A percentile compares a stretch with the other conserved stretches of the same genome.
Evolutionary conservation across 2,888 invertebrate genomes (phyloP).

Genomic region (Odontocolon sp.): DNA sequence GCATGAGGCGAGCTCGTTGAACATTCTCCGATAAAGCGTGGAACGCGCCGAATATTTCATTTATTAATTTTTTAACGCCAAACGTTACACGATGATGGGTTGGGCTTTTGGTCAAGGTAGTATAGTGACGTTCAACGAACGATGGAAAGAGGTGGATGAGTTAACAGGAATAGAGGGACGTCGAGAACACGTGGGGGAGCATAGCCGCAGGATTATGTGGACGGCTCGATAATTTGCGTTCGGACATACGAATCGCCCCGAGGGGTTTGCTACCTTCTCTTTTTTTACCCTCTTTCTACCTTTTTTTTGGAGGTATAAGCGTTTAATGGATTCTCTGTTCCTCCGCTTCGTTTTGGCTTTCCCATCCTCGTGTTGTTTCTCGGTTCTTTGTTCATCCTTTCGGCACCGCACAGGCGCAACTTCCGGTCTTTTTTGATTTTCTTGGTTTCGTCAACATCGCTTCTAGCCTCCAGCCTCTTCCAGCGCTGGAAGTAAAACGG

Average conservation of each 20-base stretch:
- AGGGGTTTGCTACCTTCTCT: slow-evolving; percentile 37
- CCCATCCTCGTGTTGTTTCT: too few relatives aligned
- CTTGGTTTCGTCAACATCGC: too few relatives aligned
- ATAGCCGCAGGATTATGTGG: slow-evolving; percentile 58
- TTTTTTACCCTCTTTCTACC: slow-evolving; percentile 33
- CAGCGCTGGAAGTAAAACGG: too few relatives aligned
- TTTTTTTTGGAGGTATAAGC: slow-evolving; percentile 18
- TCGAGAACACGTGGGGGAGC: background rate
- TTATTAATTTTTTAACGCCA: slow-evolving; percentile 75
- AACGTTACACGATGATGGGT: slow-evolving; percentile 25
- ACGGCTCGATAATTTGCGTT: slow-evolving; percentile 58
- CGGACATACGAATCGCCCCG: slow-evolving; percentile 53
- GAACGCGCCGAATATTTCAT: slow-evolving; percentile 73
- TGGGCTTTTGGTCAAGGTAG: slow-evolving; percentile 41
- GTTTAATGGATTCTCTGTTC: slow-evolving; percentile 42
- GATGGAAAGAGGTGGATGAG: slow-evolving; percentile 36
- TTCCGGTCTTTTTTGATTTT: too few relatives aligned
- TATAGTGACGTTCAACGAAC: slow-evolving; percentile 12
- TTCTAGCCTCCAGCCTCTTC: too few relatives aligned
- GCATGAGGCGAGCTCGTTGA: slow-evolving; percentile 59
- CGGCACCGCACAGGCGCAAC: too few relatives aligned
- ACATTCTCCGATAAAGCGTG: slow-evolving; percentile 61
- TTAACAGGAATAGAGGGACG: slow-evolving; percentile 31
- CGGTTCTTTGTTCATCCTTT: background rate
- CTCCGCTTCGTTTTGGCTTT: slow-evolving; percentile 43